Evolutionary conservation across 2,113 vertebrate species (phyloP).

Genomic region (Pangasianodon hypophthalmus): DNA sequence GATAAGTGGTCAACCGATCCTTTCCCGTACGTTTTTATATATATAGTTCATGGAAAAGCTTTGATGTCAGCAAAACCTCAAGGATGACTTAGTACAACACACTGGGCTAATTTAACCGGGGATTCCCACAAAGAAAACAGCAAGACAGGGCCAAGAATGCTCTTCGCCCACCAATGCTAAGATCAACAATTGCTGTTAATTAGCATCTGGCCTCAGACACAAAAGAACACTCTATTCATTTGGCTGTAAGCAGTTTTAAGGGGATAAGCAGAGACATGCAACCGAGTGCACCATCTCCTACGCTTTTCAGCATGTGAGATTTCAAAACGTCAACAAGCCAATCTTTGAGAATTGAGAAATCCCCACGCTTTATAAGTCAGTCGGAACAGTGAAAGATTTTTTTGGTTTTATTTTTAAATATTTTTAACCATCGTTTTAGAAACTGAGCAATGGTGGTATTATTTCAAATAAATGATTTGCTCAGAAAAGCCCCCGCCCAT

Average conservation of each 20-base stretch:
- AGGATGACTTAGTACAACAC: conserved; percentile 36
- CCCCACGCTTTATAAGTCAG: conserved; percentile 31
- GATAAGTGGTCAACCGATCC: background rate
- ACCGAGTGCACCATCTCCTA: background rate
- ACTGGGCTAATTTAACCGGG: conserved; percentile 38
- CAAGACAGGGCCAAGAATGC: conserved; percentile 36
- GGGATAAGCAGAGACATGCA: conserved; percentile 27
- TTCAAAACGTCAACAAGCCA: conserved; percentile 27
- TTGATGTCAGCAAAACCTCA: conserved; percentile 43
- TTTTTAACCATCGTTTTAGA: conserved; percentile 38
- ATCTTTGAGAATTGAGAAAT: conserved; percentile 39
- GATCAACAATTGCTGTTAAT: conserved; percentile 46
- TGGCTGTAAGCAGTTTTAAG: conserved; percentile 1
- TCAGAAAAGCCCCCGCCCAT: conserved; percentile 57
- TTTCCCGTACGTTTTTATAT: conserved; percentile 18
- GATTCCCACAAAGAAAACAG: conserved; percentile 39
- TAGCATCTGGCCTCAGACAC: conserved; percentile 39
- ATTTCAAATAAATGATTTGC: conserved; percentile 60
- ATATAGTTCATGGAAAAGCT: conserved; percentile 17
- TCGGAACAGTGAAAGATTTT: conserved; percentile 20
- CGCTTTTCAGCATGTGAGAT: conserved; percentile 28
- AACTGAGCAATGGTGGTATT: conserved; percentile 54
- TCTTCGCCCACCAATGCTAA: conserved; percentile 35
- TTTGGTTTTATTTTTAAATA: conserved; percentile 18
- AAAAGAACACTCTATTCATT: conserved; percentile 29